phyloP scores from a whole-genome alignment of 2,113 vertebrate species.

The Brachypodius melanocephalos region DNA sequence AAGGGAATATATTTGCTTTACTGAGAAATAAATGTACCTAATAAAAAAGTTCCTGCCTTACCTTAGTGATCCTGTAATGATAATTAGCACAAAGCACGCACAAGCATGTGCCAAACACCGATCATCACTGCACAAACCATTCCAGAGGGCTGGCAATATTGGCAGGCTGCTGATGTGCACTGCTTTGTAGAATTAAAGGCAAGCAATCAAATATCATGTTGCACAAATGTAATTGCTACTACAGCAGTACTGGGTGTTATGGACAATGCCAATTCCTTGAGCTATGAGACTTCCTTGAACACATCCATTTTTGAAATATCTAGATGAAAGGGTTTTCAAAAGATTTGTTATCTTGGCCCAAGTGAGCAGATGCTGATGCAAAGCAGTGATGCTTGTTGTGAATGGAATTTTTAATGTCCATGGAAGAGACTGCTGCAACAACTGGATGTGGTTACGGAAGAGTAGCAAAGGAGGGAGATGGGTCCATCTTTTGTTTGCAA shows the following conservation, averaged over 20 bases:
- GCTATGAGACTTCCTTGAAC: neutral
- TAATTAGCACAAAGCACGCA: conserved; percentile 52
- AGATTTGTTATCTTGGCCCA: neutral
- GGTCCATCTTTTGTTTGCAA: neutral
- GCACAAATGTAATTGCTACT: conserved; percentile 29
- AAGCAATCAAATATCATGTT: conserved; percentile 31
- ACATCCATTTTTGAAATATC: neutral
- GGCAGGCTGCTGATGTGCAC: conserved; percentile 33
- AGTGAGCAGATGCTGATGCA: neutral
- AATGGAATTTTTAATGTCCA: neutral
- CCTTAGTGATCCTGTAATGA: conserved; percentile 29
- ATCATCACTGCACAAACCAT: neutral
- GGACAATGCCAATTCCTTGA: neutral
- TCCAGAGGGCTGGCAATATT: neutral
- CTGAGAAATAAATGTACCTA: conserved; percentile 11
- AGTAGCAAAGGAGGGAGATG: neutral
- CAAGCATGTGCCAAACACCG: conserved; percentile 24
- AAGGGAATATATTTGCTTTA: neutral
- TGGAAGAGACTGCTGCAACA: neutral
- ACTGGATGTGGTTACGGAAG: neutral
- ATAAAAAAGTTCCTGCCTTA: conserved; percentile 32
- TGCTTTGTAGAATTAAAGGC: conserved; percentile 48
- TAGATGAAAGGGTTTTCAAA: neutral
- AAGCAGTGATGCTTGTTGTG: neutral
- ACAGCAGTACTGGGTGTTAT: neutral